Base-by-base conservation (phyloP, 1,140 invertebrate genomes). In the Euglossa dilemma region DNA sequence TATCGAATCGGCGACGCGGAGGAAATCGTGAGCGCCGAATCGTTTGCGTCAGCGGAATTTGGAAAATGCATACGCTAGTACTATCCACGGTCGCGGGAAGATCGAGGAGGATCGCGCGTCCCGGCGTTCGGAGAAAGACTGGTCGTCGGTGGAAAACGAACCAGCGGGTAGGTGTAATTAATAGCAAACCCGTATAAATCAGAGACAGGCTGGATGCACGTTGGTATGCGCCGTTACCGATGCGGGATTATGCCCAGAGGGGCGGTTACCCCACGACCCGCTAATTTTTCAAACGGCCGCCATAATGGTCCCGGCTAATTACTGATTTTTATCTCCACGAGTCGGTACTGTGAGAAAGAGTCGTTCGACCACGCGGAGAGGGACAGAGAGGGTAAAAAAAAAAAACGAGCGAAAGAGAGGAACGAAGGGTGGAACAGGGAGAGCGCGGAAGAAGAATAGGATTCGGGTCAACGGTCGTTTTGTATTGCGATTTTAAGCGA, bases 141-240 rank as follows among this genome's bases (percentile, higher is more conserved):
- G 77, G 77, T 36, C 63, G 77, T 36, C 63, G 57, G 43, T 80
- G 85, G 73, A 80, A 77, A 84, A 72, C 43, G 76, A 84, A 23
- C 57, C 71, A 72, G 86, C 64, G 80, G 86, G 88, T 89, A 87
- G 87, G 91, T 91, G 90, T 94, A 94, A 94, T 94, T 94, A 94
- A 94, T 94, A 94, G 93, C 90, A 92, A 93, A 92, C 92, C 92
- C 93, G 92, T 94, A 94, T 94, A 94, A 94, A 94, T 94, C 93
- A 94, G 92, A 92, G 92, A 93, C 92, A 92, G 91, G 90, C 89
- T 92, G 91, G 91, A 93, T 93, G 90, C 91, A 91, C 89, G 87
- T 85, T 85, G 87, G 90, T 87, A 91, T 87, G 90, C 85, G 85
- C 79, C 63, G 76, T 88, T 86, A 83, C 73, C 84, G 80, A 88